Percentiles rank a stretch among this genome's conserved stretches.
Conservation (phyloP, 2,888 invertebrate genomes). For the Ormyrus labotus region DNA sequence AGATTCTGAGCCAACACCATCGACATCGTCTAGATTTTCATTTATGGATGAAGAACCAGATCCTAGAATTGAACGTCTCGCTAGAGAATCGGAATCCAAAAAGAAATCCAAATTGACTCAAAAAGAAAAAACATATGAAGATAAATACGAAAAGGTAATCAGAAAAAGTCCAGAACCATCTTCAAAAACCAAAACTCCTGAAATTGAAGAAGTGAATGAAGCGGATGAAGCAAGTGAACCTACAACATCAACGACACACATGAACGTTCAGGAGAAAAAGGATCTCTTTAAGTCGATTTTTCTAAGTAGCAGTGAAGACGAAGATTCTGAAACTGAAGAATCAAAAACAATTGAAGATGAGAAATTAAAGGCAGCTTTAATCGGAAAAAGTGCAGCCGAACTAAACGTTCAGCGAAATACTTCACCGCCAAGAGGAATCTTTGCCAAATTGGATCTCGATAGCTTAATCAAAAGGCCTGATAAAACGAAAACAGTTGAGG, state of each 20-base stretch:
- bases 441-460: slow-evolving; percentile 82
- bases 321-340: slow-evolving; percentile 77
- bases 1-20: slow-evolving; percentile 39
- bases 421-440: slow-evolving; percentile 85
- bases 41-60: not conserved
- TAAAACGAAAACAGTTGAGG: slow-evolving; percentile 19
- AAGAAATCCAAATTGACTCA: slow-evolving; percentile 36
- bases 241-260: not conserved
- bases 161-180: slow-evolving; percentile 57
- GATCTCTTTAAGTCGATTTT: slow-evolving; percentile 95
- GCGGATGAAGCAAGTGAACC: slow-evolving; percentile 19
- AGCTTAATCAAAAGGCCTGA: slow-evolving; percentile 72
- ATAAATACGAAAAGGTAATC: slow-evolving; percentile 68
- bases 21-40: slow-evolving; percentile 19
- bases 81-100: not conserved
- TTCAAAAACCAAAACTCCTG: slow-evolving; percentile 20
- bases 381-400: slow-evolving; percentile 74
- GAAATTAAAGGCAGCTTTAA: slow-evolving; percentile 66
- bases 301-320: slow-evolving; percentile 85
- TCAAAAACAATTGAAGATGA: slow-evolving; percentile 64
- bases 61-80: not conserved
- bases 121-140: slow-evolving; percentile 63
- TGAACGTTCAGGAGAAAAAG: slow-evolving; percentile 78
- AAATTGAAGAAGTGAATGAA: slow-evolving; percentile 17
- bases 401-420: slow-evolving; percentile 80